Conservation (phyloP, 2,888 invertebrate species). For the Parnassius apollo region DNA sequence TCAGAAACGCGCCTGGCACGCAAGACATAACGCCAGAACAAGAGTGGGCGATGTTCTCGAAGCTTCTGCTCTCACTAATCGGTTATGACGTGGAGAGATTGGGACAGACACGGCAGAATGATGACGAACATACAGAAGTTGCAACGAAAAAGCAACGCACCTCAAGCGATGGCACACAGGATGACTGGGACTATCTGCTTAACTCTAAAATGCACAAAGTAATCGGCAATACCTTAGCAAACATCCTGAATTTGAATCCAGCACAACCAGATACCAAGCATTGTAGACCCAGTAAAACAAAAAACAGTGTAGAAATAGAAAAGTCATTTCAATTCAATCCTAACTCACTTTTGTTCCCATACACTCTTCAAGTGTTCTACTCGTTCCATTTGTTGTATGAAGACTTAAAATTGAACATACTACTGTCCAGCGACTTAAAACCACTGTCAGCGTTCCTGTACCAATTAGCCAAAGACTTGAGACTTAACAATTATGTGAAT, state of each 20-base stretch:
- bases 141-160: constrained; percentile 89
- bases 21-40: constrained; percentile 87
- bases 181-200: constrained; percentile 90
- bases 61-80: constrained; percentile 80
- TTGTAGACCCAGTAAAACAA: constrained; percentile 26
- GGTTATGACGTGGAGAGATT: constrained; percentile 87
- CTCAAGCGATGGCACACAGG: constrained; percentile 88
- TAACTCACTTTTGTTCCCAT: constrained; percentile 85
- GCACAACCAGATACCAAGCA: constrained; percentile 34
- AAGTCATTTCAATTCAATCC: constrained; percentile 78
- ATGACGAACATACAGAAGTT: constrained; percentile 72
- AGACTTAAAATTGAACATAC: constrained; percentile 91
- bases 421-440: constrained; percentile 84
- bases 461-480: constrained; percentile 88
- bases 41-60: constrained; percentile 90
- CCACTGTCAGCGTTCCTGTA: constrained; percentile 86
- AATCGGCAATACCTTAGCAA: constrained; percentile 63
- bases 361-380: constrained; percentile 88
- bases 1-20: constrained; percentile 92
- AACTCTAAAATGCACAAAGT: constrained; percentile 81
- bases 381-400: constrained; percentile 94
- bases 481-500: constrained; percentile 84
- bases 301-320: constrained; percentile 40
- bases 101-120: constrained; percentile 61
- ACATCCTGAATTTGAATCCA: constrained; percentile 61